Evolutionary conservation across 2,888 invertebrate genomes (phyloP), one percentile per base, ranked within the genome.

Genomic region (Ophion slaviceki): DNA sequence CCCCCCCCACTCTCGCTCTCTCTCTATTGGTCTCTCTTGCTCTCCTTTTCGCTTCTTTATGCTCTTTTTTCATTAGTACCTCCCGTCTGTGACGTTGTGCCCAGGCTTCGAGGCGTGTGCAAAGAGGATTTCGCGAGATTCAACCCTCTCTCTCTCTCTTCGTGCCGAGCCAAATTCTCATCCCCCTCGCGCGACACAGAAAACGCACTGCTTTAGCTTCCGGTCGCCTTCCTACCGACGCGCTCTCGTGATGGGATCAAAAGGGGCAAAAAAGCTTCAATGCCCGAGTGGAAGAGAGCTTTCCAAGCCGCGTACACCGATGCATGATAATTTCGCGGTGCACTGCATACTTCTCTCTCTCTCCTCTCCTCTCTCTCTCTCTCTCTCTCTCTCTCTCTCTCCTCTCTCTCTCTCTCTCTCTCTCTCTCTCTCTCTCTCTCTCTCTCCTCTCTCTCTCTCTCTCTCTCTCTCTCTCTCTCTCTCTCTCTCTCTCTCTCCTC

Each of bases 301-400:
- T 86, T 86, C 83, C 83, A 80, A 83, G 86, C 80, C 83, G 82
- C 68, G 80, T 80, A 83, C 83, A 86, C 82, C 83, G 86, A 74
- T 83, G 86, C 86, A 86, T 86, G 80, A 86, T 86, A 86, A 86
- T 86, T 86, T 83, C 77, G 82, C 80, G 80, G 82, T 75, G 85
- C 86, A 71, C 64, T 83, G 80, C 71, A 75, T 80, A 66, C 80
- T 64, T 77, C 59, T 67, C 11, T 64, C 20, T 28, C 17, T 66
- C 47, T n/a, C n/a, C n/a, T n/a, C n/a, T n/a, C n/a, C n/a, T n/a
- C n/a, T n/a, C n/a, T n/a, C n/a, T n/a, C n/a, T n/a, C n/a, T n/a
- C n/a, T n/a, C n/a, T n/a, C n/a, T n/a, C n/a, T n/a, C n/a, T n/a
- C 40, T 7, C 40, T 40, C 40, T 82, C 68, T 74, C 53, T 67